Evolutionary conservation across 2,113 vertebrate genomes (phyloP).

Genomic region (Ageneiosus marmoratus): DNA sequence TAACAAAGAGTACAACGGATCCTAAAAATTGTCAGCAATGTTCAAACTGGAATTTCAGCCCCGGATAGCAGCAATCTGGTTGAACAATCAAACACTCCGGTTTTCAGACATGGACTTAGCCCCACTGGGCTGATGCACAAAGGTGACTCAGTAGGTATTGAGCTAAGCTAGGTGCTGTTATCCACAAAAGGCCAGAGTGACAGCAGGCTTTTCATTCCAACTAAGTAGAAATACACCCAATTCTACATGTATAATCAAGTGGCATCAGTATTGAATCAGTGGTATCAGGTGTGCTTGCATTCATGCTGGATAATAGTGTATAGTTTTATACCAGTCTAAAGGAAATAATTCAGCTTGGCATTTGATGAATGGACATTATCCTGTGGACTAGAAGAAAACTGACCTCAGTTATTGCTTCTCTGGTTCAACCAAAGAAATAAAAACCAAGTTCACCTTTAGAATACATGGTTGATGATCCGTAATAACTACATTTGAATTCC

Average conservation of each 20-base stretch:
- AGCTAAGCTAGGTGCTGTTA: background rate
- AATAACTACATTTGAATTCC: background rate
- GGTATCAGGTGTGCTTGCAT: background rate
- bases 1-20: background rate
- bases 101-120: background rate
- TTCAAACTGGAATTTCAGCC: background rate
- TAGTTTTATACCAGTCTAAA: background rate
- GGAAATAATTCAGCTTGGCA: slow-evolving; percentile 15
- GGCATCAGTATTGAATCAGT: background rate
- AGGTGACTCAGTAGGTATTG: background rate
- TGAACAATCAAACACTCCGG: background rate
- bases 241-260: background rate
- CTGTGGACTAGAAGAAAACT: background rate
- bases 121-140: background rate
- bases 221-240: background rate
- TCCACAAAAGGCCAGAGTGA: background rate
- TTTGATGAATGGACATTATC: background rate
- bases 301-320: background rate
- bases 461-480: background rate
- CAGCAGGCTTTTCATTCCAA: background rate
- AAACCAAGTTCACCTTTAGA: slow-evolving; percentile 7
- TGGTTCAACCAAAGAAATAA: background rate
- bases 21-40: background rate
- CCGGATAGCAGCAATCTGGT: background rate
- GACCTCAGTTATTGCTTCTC: background rate